Percentiles rank a stretch among this genome's conserved stretches.
phyloP scores from a whole-genome alignment of 2,113 vertebrate genomes.

The Ochotona curzoniae region DNA sequence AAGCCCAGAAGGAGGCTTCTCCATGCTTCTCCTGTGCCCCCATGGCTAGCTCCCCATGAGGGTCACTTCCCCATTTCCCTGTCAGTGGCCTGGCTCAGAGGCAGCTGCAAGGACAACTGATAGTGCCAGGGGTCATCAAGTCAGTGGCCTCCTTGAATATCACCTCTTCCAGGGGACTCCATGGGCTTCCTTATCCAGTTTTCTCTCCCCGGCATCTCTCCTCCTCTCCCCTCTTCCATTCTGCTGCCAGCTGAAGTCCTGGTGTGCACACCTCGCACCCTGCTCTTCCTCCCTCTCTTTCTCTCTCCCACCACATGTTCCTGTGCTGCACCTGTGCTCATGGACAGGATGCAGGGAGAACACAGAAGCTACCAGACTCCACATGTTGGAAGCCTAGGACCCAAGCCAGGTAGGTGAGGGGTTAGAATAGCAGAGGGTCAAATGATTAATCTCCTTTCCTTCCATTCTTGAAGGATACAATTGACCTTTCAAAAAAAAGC shows the following conservation, averaged over 20 bases:
- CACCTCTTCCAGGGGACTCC: background rate
- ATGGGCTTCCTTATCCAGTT: too few species aligned
- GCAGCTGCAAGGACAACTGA: background rate
- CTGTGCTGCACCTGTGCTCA: background rate
- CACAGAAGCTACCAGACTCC: slow-evolving; percentile 23
- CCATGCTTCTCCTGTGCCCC: background rate
- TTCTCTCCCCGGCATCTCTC: background rate
- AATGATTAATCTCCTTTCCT: background rate
- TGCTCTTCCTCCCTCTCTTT: background rate
- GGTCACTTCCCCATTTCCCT: background rate
- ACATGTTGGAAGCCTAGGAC: background rate
- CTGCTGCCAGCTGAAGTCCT: too few species aligned
- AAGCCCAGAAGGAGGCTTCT: background rate
- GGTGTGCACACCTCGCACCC: background rate
- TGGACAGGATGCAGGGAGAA: background rate
- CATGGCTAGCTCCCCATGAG: background rate
- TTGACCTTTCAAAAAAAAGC: background rate
- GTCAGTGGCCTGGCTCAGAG: background rate
- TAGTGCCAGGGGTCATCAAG: background rate
- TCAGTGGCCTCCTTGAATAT: too few species aligned
- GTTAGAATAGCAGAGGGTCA: background rate
- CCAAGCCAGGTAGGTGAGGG: background rate
- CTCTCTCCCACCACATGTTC: background rate
- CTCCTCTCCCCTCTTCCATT: background rate
- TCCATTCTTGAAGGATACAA: background rate